phyloP scores from a whole-genome alignment of 2,888 invertebrate species.

The Nemapogon koenigi region DNA sequence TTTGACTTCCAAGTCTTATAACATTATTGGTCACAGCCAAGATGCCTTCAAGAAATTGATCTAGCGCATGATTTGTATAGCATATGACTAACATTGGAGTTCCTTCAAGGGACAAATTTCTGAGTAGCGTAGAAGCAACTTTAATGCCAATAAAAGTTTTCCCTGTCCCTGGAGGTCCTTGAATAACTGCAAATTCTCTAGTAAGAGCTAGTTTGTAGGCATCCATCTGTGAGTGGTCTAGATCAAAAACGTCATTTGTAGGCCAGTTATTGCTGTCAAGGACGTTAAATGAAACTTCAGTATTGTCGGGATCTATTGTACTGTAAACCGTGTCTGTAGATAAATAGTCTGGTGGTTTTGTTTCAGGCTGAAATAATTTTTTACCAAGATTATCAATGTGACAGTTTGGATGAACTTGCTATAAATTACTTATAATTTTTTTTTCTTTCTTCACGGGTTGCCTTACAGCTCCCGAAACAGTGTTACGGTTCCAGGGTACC shows the following conservation, averaged over 20 bases:
- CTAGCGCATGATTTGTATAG: conserved; percentile 86
- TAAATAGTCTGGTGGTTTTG: conserved; percentile 42
- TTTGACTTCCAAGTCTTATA: conserved; percentile 74
- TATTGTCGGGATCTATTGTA: conserved; percentile 21
- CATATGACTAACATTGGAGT: conserved; percentile 79
- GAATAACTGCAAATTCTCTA: conserved; percentile 77
- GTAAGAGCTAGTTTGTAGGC: conserved; percentile 74
- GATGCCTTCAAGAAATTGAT: conserved; percentile 82
- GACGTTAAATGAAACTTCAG: conserved; percentile 36
- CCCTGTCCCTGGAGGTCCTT: conserved; percentile 90
- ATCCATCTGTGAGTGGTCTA: conserved; percentile 71
- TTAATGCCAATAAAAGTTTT: conserved; percentile 83
- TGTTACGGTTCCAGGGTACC: no score
- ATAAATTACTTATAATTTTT: not conserved
- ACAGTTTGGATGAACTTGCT: not conserved
- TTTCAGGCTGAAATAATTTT: conserved; percentile 36
- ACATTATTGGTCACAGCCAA: conserved; percentile 63
- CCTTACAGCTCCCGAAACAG: no score
- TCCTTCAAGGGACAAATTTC: conserved; percentile 63
- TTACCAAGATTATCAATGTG: not conserved
- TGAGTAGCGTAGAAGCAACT: conserved; percentile 71
- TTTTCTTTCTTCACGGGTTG: no score
- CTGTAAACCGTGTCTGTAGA: conserved; percentile 34
- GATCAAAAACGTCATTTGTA: conserved; percentile 31
- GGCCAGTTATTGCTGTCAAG: conserved; percentile 55